phyloP scores from a whole-genome alignment of 1,140 invertebrate species.

The Psilanteris sp. region DNA sequence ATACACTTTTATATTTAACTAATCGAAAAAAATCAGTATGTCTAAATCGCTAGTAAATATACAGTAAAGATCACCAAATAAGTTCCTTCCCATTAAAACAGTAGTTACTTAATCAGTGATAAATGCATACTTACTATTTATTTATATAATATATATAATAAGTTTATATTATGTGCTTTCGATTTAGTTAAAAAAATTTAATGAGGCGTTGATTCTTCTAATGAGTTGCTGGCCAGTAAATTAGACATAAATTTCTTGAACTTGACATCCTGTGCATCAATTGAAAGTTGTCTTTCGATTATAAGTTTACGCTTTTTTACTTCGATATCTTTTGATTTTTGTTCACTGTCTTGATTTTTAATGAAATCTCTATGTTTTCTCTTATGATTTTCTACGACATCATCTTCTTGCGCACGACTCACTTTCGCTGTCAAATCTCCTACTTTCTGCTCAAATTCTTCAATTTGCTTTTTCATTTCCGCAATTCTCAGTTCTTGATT shows the following conservation, averaged over 20 bases:
- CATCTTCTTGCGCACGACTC: constrained; percentile 78
- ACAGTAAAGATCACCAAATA: too few relatives aligned
- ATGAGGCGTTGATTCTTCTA: constrained; percentile 26
- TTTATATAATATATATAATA: too few relatives aligned
- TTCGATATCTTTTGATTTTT: constrained; percentile 70
- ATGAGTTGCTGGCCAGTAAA: constrained; percentile 60
- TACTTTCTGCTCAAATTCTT: constrained; percentile 82
- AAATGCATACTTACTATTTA: too few relatives aligned
- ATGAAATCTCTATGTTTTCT: constrained; percentile 71
- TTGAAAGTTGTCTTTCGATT: constrained; percentile 73
- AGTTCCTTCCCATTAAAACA: too few relatives aligned
- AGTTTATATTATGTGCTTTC: too few relatives aligned
- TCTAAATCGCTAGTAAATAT: too few relatives aligned
- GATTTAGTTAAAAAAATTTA: too few relatives aligned
- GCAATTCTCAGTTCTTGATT: constrained; percentile 79
- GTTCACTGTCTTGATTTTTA: constrained; percentile 52
- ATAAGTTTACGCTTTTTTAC: constrained; percentile 77
- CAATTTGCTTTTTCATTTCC: constrained; percentile 81
- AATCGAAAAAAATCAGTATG: too few relatives aligned
- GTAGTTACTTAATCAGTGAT: too few relatives aligned
- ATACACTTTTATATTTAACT: too few relatives aligned
- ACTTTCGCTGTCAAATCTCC: constrained; percentile 80
- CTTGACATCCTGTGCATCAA: constrained; percentile 73
- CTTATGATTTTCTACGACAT: constrained; percentile 71
- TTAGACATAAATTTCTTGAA: constrained; percentile 77